Conservation (phyloP, 2,113 vertebrate genomes). For the Leptobrachium ailaonicum region DNA sequence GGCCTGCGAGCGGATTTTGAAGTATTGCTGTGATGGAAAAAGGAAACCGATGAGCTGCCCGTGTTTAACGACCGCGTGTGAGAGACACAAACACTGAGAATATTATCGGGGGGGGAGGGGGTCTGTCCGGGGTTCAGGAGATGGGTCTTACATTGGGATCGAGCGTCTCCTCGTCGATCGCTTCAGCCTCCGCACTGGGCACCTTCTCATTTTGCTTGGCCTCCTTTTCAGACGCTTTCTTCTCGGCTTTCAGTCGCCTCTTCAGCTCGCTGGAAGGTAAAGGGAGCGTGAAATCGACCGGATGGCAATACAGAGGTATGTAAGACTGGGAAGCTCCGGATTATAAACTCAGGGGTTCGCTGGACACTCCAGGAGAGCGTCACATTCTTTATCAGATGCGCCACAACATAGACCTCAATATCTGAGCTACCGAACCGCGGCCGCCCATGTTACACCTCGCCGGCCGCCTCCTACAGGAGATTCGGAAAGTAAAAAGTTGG, state of each 20-base stretch:
- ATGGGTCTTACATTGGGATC: constrained; percentile 86
- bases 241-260: constrained; percentile 90
- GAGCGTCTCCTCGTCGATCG: constrained; percentile 84
- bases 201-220: constrained; percentile 75
- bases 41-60: not conserved
- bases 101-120: not conserved
- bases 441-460: too few relatives aligned
- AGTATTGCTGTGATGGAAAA: constrained; percentile 85
- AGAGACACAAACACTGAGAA: not conserved
- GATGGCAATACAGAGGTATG: too few relatives aligned
- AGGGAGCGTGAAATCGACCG: not conserved
- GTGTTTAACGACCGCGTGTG: not conserved
- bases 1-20: constrained; percentile 90
- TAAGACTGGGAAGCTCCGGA: too few relatives aligned
- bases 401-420: too few relatives aligned
- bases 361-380: too few relatives aligned
- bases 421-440: too few relatives aligned
- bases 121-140: not conserved
- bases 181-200: constrained; percentile 58
- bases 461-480: constrained; percentile 12
- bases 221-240: constrained; percentile 80
- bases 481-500: constrained; percentile 39
- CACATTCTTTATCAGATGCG: too few relatives aligned
- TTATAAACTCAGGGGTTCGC: too few relatives aligned
- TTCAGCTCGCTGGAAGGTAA: constrained; percentile 83